These are phyloP conservation scores for Drosophila lini DNA, from an alignment of 1,140 invertebrate species.

Conservation along the genomic window DNA sequence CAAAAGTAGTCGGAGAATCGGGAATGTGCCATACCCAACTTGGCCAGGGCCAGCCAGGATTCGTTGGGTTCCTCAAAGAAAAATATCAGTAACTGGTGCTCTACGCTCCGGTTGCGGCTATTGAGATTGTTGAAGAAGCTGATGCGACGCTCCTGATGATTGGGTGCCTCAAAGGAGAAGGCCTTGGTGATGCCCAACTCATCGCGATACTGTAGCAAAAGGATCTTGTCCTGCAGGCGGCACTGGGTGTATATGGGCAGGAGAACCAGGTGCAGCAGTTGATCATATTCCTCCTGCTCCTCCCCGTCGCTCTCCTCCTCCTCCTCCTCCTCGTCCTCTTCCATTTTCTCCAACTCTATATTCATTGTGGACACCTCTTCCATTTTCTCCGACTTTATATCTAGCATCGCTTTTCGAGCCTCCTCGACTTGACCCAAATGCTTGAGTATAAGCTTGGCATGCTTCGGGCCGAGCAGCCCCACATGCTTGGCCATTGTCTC, in stretches of 20 bases:
- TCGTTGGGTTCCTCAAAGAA: slow-evolving; percentile 31
- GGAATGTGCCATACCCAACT: slow-evolving; percentile 35
- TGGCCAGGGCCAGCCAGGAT: slow-evolving; percentile 45
- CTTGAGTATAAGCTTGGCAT: slow-evolving; percentile 27
- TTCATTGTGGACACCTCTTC: neutral
- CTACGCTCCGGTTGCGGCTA: neutral
- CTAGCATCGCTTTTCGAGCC: neutral
- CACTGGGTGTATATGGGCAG: slow-evolving; percentile 15
- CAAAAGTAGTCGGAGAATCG: slow-evolving; percentile 20
- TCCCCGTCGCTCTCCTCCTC: neutral
- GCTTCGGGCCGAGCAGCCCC: slow-evolving; percentile 18
- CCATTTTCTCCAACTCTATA: too few relatives aligned
- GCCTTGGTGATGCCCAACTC: neutral
- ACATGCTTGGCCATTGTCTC: slow-evolving; percentile 50
- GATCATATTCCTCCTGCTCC: neutral
- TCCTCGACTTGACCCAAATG: slow-evolving; percentile 12
- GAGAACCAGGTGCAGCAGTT: slow-evolving; percentile 11
- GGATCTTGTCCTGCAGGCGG: slow-evolving; percentile 4
- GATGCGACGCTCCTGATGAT: slow-evolving; percentile 4
- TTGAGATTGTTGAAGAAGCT: slow-evolving; percentile 37
- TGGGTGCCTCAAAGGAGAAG: neutral
- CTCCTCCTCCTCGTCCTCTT: neutral
- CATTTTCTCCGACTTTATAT: neutral
- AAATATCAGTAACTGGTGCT: slow-evolving; percentile 20
- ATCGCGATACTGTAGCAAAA: slow-evolving; percentile 37